Percentiles rank a stretch among this genome's conserved stretches.
phyloP scores from a whole-genome alignment of 1,140 invertebrate genomes.

The Zelostemma sp. region DNA sequence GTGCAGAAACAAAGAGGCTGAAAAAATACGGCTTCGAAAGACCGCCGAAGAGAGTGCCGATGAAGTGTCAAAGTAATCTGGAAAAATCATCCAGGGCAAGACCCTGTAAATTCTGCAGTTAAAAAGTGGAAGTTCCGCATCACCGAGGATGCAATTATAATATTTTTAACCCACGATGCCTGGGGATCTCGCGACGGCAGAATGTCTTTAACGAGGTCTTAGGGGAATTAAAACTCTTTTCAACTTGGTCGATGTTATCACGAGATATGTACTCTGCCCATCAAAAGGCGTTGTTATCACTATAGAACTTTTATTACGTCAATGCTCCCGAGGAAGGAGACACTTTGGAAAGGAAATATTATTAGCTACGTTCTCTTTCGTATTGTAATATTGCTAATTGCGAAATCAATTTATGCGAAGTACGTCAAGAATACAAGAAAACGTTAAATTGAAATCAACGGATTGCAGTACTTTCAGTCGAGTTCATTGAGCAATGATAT shows the following conservation, averaged over 20 bases:
- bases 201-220: conserved; percentile 11
- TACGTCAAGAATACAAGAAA: no score
- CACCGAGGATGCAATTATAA: conserved; percentile 14
- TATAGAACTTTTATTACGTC: neutral
- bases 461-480: no score
- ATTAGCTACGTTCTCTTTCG: neutral
- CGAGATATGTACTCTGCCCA: neutral
- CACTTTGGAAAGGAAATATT: neutral
- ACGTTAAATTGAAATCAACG: no score
- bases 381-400: neutral
- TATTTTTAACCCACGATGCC: conserved; percentile 6
- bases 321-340: neutral
- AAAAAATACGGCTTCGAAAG: neutral
- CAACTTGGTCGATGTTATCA: neutral
- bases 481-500: no score
- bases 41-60: neutral
- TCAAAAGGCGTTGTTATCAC: neutral
- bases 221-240: conserved; percentile 9
- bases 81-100: neutral
- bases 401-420: neutral
- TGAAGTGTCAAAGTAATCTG: conserved; percentile 1
- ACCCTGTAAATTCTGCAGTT: neutral
- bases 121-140: conserved; percentile 2
- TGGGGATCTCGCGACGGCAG: neutral
- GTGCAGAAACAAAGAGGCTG: neutral